Evolutionary conservation across 2,113 vertebrate species (phyloP), one percentile per base, ranked within the genome.

Genomic region (Climacteris rufus): DNA sequence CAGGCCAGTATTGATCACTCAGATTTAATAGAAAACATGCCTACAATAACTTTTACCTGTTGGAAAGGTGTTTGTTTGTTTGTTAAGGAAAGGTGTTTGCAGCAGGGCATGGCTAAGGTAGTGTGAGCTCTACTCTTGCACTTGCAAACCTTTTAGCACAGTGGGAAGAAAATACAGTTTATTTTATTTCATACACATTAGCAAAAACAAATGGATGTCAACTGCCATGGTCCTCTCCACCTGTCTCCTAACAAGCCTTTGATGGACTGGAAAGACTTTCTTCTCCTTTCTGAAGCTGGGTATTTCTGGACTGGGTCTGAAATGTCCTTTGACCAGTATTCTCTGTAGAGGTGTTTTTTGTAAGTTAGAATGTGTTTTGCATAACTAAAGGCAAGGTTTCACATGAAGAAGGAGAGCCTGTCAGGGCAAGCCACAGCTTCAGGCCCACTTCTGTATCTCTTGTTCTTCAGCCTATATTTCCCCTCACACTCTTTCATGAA

Each of bases 401-500:
- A 19, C 23, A 27, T 1, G 33, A 24, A 91, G 53, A 30, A 89
- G 44, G 35, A 52, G 61, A 69, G 24, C 40, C 2, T 39, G 50
- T 79, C 53, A 27, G 64, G 70, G 15, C 75, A 78, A 88, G 63
- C 37, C 0, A 0, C 28, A n/a, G 31, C 50, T 81, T 89, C 54
- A 60, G 37, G 44, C 33, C 31, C 23, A 13, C 21, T 83, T 61
- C 47, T 59, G 16, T 53, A 47, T 64, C 88, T 56, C 31, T 74
- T 11, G 0, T 53, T 80, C 44, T 76, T 90, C 7, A 12, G 37
- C 40, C 37, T 74, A 15, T 47, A 16, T 84, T 90, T 84, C 85
- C 39, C 35, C 33, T 66, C 1, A 0, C 3, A 3, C 5, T 33
- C 12, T 61, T 72, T 40, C 10, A 40, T 2, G 13, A 89, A 0